Conservation (phyloP, 2,888 invertebrate genomes). For the Keiferia lycopersicella region DNA sequence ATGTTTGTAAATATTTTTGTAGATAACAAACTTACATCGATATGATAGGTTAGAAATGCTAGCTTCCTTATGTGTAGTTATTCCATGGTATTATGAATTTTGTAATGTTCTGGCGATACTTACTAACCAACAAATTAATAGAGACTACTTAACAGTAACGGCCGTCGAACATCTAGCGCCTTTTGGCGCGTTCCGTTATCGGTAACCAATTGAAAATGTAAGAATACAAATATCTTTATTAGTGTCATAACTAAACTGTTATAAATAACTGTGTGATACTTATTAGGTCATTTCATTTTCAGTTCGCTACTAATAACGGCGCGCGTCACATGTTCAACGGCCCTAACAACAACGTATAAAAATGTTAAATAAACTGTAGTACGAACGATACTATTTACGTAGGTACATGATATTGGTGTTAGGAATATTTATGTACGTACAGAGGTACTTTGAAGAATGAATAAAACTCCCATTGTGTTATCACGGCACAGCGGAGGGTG, state of each 20-base stretch:
- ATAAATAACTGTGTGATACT: too few species aligned
- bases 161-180: neutral
- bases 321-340: too few species aligned
- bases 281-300: too few species aligned
- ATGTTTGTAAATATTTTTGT: conserved; percentile 16
- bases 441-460: conserved; percentile 19
- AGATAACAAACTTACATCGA: neutral
- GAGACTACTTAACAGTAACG: neutral
- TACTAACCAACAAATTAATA: conserved; percentile 10
- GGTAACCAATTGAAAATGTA: too few species aligned
- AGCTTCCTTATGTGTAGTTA: conserved; percentile 16
- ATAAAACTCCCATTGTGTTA: neutral
- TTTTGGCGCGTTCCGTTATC: too few species aligned
- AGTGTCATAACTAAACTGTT: too few species aligned
- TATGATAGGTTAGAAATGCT: conserved; percentile 19
- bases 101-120: neutral
- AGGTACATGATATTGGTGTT: neutral
- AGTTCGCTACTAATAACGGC: too few species aligned
- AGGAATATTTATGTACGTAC: neutral
- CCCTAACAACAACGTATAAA: neutral
- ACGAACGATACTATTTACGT: neutral
- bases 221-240: too few species aligned
- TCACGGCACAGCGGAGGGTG: too few species aligned
- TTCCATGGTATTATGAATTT: too few species aligned
- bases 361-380: neutral